Conservation (phyloP, 2,888 invertebrate genomes). For the Chaitophorus viminalis region DNA sequence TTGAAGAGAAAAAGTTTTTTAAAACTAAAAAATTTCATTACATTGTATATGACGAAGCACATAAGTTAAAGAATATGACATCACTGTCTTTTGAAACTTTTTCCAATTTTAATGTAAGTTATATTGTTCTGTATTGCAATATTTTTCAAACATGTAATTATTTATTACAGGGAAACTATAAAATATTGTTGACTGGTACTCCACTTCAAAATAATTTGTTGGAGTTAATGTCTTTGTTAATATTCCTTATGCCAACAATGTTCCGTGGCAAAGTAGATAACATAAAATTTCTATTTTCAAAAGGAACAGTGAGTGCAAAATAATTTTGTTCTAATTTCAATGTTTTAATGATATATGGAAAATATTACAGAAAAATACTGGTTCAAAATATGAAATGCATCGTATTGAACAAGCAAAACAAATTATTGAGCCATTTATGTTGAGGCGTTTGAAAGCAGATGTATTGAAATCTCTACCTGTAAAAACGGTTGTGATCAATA, state of each 20-base stretch:
- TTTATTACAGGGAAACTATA: conserved; percentile 77
- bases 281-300: conserved; percentile 87
- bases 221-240: conserved; percentile 93
- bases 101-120: conserved; percentile 80
- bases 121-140: conserved; percentile 14
- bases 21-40: conserved; percentile 90
- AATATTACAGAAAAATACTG: conserved; percentile 54
- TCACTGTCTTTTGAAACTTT: conserved; percentile 90
- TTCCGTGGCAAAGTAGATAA: conserved; percentile 89
- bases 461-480: conserved; percentile 86
- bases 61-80: conserved; percentile 98
- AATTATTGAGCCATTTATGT: conserved; percentile 95
- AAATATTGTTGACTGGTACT: conserved; percentile 92
- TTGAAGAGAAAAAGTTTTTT: conserved; percentile 91
- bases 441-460: conserved; percentile 86
- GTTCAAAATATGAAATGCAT: conserved; percentile 83
- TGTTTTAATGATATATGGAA: background rate
- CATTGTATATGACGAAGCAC: conserved; percentile 96
- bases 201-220: conserved; percentile 95
- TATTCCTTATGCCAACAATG: conserved; percentile 96
- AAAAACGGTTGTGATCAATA: conserved; percentile 79
- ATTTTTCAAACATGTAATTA: conserved; percentile 11
- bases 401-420: conserved; percentile 92
- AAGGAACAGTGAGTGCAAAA: conserved; percentile 72
- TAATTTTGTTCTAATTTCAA: background rate